phyloP scores from a whole-genome alignment of 2,888 invertebrate genomes.

The Drosophila eohydei region DNA sequence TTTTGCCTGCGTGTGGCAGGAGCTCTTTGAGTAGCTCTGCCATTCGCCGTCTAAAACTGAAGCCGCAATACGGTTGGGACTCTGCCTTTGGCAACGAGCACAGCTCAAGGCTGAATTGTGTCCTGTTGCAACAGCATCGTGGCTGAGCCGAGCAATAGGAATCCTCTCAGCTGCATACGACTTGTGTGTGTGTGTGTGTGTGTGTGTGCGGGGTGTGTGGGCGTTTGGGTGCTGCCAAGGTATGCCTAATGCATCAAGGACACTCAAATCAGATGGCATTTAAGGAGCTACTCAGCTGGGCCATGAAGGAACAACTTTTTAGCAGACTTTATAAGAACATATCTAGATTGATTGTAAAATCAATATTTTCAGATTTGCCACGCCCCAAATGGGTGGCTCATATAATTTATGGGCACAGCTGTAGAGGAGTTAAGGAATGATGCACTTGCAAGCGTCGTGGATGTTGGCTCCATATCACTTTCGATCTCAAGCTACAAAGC shows the following conservation, averaged over 20 bases:
- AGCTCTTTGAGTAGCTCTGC: too few species aligned
- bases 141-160: neutral
- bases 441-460: neutral
- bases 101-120: neutral
- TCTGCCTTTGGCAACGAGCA: neutral
- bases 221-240: neutral
- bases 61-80: neutral
- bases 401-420: neutral
- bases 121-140: slow-evolving; percentile 3
- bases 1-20: neutral
- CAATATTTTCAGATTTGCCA: neutral
- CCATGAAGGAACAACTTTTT: neutral
- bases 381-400: neutral
- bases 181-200: neutral
- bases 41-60: neutral
- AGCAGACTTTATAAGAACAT: neutral
- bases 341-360: neutral
- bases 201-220: neutral
- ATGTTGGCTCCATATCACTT: neutral
- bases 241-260: neutral
- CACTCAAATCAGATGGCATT: neutral
- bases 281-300: neutral
- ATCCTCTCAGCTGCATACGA: neutral
- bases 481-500: too few species aligned
- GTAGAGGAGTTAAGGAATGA: neutral